These are phyloP conservation scores for Panulirus ornatus DNA, from an alignment of 1,140 invertebrate species.

Conservation along the genomic window DNA sequence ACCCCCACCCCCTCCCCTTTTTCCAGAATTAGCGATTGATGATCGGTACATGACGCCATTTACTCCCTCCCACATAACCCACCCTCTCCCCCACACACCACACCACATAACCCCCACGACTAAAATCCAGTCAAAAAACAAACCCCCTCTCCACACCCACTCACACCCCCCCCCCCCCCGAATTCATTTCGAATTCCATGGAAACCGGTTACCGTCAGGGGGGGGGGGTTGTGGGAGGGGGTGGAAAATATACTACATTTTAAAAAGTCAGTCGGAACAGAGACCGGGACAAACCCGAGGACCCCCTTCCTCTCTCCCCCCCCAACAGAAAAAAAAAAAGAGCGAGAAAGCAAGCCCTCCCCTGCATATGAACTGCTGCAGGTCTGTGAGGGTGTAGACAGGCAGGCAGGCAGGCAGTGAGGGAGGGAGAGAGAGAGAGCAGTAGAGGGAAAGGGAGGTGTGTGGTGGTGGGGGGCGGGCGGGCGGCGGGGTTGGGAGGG, in stretches of 20 bases:
- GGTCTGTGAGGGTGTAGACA: neutral
- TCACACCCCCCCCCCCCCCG: neutral
- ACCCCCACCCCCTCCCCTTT: too few relatives aligned
- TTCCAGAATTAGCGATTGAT: neutral
- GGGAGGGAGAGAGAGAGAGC: neutral
- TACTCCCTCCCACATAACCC: neutral
- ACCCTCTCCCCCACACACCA: neutral
- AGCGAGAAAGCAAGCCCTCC: conserved; percentile 49
- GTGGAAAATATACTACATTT: conserved; percentile 59
- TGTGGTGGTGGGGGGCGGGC: neutral
- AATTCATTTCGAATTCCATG: conserved; percentile 58
- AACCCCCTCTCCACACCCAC: neutral
- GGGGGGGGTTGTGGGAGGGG: too few relatives aligned
- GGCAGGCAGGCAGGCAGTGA: neutral
- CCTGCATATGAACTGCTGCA: conserved; percentile 67
- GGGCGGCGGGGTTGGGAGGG: conserved; percentile 6
- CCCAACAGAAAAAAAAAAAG: too few relatives aligned
- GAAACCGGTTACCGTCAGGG: conserved; percentile 53
- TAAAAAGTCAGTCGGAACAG: conserved; percentile 59
- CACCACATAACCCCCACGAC: neutral
- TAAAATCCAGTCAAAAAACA: too few relatives aligned
- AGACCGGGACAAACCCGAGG: conserved; percentile 48
- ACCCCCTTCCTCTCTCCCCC: too few relatives aligned
- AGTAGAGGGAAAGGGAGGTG: neutral
- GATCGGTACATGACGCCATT: conserved; percentile 26